phyloP scores from a whole-genome alignment of 2,888 invertebrate genomes.

The Oxystoma pomonae region DNA sequence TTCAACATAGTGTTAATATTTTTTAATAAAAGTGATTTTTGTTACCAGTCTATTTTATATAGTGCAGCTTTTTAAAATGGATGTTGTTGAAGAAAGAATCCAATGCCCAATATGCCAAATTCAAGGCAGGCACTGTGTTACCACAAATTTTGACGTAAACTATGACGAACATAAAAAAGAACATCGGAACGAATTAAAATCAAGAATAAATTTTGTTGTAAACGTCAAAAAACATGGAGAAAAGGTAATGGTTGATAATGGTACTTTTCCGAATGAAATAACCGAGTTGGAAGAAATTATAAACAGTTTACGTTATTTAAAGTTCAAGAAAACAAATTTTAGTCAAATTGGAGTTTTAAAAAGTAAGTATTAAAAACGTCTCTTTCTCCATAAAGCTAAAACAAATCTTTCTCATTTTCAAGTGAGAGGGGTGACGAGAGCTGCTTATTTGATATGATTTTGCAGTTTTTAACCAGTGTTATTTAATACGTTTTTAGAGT shows the following conservation, averaged over 20 bases:
- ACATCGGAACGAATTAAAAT: not conserved
- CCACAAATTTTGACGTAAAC: not conserved
- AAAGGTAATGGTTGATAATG: not conserved
- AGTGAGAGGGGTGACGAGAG: too few relatives aligned
- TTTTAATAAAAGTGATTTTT: too few relatives aligned
- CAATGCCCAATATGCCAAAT: not conserved
- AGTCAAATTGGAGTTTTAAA: slow-evolving; percentile 10
- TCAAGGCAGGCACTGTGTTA: not conserved
- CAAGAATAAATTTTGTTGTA: not conserved
- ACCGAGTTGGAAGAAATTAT: not conserved
- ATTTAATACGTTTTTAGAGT: too few relatives aligned
- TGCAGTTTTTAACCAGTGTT: too few relatives aligned
- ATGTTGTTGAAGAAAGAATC: not conserved
- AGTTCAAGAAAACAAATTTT: not conserved
- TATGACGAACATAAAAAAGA: not conserved
- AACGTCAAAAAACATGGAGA: not conserved
- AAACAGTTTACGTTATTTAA: not conserved
- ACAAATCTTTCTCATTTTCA: too few relatives aligned
- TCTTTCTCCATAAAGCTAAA: too few relatives aligned
- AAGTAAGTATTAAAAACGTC: slow-evolving; percentile 3
- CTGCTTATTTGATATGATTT: too few relatives aligned
- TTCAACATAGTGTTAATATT: too few relatives aligned
- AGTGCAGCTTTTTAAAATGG: not conserved
- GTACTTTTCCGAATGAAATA: not conserved
- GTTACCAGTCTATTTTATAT: too few relatives aligned